Base-by-base conservation (phyloP, 2,888 invertebrate genomes). In the Plebejus argus region DNA sequence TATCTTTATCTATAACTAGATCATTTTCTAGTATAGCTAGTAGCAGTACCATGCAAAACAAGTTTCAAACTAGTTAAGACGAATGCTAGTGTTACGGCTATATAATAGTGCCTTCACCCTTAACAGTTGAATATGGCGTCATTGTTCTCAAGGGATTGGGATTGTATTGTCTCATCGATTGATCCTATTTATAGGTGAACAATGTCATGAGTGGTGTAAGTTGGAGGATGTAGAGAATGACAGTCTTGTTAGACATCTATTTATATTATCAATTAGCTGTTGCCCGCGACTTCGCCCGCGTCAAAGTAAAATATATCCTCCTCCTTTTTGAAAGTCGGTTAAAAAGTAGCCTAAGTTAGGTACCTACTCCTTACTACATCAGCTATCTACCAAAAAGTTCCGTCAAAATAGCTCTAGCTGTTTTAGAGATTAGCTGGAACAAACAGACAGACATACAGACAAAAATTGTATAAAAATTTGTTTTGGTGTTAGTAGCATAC, bases 131-230 rank as follows among this genome's bases (percentile, higher is more conserved):
- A 82, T 85, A 85, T 83, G 76, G 33, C 81, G 81, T 85, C 85
- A 90, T 92, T 91, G 91, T 92, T 87, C 85, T 85, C 83, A 80
- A 82, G 82, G 86, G 86, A 91, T 91, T 91, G 88, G 88, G 86
- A 88, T 89, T 84, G 90, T 88, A 90, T 91, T 92, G 91, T 92
- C 88, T 91, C 91, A 90, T 92, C 89, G 90, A 91, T 90, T 89
- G 87, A 81, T 83, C 87, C 90, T 93, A 92, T 93, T 92, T 92
- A 92, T 92, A 92, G 87, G 84, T 84, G 84, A 83, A 86, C 84
- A 86, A 83, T 84, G 85, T 84, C 85, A 84, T 49, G 81, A 80
- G 58, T 84, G 83, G 82, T 82, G 20, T 77, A 82, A 82, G 78
- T 35, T 23, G 49, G 39, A 74, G 49, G 78, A 49, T 45, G 71